Conservation (phyloP, 2,888 invertebrate species). For the Limnephilus rhombicus region DNA sequence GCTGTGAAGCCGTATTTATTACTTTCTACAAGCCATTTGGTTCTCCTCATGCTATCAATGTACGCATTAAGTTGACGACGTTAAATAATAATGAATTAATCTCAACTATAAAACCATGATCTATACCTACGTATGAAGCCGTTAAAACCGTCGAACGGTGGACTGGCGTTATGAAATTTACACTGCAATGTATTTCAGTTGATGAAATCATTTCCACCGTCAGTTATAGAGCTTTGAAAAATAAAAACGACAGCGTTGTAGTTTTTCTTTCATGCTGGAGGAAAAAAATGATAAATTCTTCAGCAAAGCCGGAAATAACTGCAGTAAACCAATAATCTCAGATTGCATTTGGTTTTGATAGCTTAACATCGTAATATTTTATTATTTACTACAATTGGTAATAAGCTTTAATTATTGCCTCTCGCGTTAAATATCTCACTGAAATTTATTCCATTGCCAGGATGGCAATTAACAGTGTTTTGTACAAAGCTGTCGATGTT, state of each 20-base stretch:
- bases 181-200: background rate
- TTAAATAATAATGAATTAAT: background rate
- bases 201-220: too few species aligned
- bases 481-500: background rate
- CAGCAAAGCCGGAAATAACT: too few species aligned
- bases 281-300: too few species aligned
- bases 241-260: too few species aligned
- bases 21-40: background rate
- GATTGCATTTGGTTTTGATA: too few species aligned
- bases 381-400: too few species aligned
- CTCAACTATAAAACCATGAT: too few species aligned
- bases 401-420: background rate
- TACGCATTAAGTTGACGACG: background rate
- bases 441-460: background rate
- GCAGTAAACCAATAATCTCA: too few species aligned
- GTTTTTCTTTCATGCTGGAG: too few species aligned
- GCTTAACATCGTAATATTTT: too few species aligned
- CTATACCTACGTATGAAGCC: background rate
- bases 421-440: background rate
- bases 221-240: too few species aligned
- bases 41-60: background rate
- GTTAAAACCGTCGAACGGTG: background rate
- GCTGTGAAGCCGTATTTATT: background rate
- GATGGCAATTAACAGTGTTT: background rate
- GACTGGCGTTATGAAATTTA: background rate